These are phyloP conservation scores for Sturmia bella DNA, from an alignment of 2,888 invertebrate genomes.

Conservation along the genomic window DNA sequence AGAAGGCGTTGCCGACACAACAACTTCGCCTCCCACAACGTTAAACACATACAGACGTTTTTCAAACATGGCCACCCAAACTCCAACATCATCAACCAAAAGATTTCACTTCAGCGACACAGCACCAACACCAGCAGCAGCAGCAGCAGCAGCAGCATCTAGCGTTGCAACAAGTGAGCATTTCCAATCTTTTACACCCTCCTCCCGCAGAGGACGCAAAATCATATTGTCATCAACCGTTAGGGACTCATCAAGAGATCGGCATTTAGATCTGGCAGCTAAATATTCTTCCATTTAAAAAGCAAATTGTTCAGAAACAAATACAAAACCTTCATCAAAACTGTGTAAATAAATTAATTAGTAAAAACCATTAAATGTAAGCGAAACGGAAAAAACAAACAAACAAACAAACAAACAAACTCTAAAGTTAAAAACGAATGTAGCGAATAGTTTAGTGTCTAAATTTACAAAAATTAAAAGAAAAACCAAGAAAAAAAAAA, in stretches of 20 bases:
- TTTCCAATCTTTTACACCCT: slow-evolving; percentile 44
- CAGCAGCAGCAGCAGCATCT: slow-evolving; percentile 44
- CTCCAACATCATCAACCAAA: slow-evolving; percentile 67
- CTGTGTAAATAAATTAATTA: slow-evolving; percentile 32
- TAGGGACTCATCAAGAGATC: slow-evolving; percentile 65
- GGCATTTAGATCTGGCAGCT: slow-evolving; percentile 71
- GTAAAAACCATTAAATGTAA: neutral
- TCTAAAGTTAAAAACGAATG: slow-evolving; percentile 20
- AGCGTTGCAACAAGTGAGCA: slow-evolving; percentile 14
- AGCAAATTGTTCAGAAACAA: neutral
- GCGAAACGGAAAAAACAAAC: no score
- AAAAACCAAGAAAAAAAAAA: slow-evolving; percentile 32
- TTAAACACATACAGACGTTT: slow-evolving; percentile 72
- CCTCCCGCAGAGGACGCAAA: slow-evolving; percentile 48
- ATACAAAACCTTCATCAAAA: slow-evolving; percentile 8
- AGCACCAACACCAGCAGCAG: slow-evolving; percentile 64
- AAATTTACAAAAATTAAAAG: slow-evolving; percentile 32
- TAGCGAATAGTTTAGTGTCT: slow-evolving; percentile 48
- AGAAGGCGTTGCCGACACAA: slow-evolving; percentile 51
- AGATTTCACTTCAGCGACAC: slow-evolving; percentile 58
- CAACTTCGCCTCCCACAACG: slow-evolving; percentile 48
- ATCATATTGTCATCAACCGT: slow-evolving; percentile 56
- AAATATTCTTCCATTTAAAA: slow-evolving; percentile 73
- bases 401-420: neutral
- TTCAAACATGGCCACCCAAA: slow-evolving; percentile 74